Base-by-base conservation (phyloP, 2,113 vertebrate genomes). In the Alexandromys fortis region DNA sequence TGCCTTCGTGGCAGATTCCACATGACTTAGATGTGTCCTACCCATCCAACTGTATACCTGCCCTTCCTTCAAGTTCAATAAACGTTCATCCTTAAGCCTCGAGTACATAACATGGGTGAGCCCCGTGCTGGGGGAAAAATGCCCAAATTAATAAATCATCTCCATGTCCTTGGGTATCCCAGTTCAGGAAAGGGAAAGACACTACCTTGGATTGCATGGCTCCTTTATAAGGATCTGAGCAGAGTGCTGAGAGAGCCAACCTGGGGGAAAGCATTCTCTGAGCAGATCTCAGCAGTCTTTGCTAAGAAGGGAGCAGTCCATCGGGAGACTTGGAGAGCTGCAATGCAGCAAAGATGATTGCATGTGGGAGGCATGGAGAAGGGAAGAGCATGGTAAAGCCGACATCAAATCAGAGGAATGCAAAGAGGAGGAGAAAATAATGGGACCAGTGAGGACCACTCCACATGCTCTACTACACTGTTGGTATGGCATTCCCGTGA, bases 371-470 rank as follows among this genome's bases (percentile, higher is more conserved):
- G 30, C 47, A 33, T 4, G 14, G 14, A 0, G 3, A 8, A 12
- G 12, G 4, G 9, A 3, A 12, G 5, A 67, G 42, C 33, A 0
- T 58, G 52, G 19, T 3, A 24, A 35, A 14, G 45, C 8, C 5
- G 7, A 30, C 61, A 13, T 77, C 26, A n/a, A 13, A n/a, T 2
- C 26, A 3, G 45, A 55, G 4, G 6, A 13, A 38, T 7, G 8
- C 7, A 2, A n/a, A 11, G 4, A 28, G 85, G 38, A 16, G 55
- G 0, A 4, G 33, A 24, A 61, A n/a, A 16, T 58, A 9, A 26
- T 26, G 72, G 78, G 14, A 30, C 14, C 42, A 22, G 28, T 21
- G 17, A 76, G 42, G 55, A 10, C 19, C 24, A 63, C 33, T 2
- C 26, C 67, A n/a, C 1, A 12, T 0, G 13, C 49, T 21, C 65